These are phyloP conservation scores for Caenorhabditis japonica DNA, from an alignment of 2,888 invertebrate species.

Conservation along the genomic window DNA sequence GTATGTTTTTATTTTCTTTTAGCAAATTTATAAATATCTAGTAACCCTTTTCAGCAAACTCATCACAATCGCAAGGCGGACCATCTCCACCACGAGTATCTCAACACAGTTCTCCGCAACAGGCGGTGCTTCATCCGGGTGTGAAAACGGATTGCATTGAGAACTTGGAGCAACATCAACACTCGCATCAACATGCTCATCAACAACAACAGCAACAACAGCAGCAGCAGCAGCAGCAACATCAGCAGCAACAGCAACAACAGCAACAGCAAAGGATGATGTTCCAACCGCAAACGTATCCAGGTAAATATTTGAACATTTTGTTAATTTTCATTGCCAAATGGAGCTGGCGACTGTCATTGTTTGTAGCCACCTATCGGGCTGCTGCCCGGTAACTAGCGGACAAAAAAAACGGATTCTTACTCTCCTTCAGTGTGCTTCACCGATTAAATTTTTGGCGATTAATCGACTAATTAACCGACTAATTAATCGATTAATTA, in stretches of 20 bases:
- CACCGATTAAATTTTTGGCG: too few relatives aligned
- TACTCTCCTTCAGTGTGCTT: too few relatives aligned
- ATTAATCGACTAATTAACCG: too few relatives aligned
- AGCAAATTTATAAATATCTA: too few relatives aligned
- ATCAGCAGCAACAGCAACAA: slow-evolving; percentile 27
- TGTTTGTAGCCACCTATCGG: too few relatives aligned
- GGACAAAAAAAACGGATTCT: too few relatives aligned
- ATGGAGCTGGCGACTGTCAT: too few relatives aligned
- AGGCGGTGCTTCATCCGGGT: slow-evolving; percentile 12
- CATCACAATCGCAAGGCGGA: slow-evolving; percentile 27
- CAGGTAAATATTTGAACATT: slow-evolving; percentile 1
- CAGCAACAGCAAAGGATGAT: slow-evolving; percentile 37
- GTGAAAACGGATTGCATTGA: slow-evolving; percentile 15
- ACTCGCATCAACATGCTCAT: not conserved
- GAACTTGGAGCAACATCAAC: slow-evolving; percentile 43
- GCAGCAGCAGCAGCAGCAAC: slow-evolving; percentile 34
- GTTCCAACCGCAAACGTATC: slow-evolving; percentile 27
- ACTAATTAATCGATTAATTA: too few relatives aligned
- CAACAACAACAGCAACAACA: slow-evolving; percentile 28
- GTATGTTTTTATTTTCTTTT: slow-evolving; percentile 22
- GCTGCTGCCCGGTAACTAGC: too few relatives aligned
- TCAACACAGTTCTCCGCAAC: slow-evolving; percentile 12
- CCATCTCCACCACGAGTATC: slow-evolving; percentile 20
- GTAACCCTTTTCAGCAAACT: slow-evolving; percentile 39
- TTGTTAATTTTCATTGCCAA: too few relatives aligned